Percentiles rank a stretch among this genome's conserved stretches.
Conservation (phyloP, 1,140 invertebrate genomes). For the Matsumurasca onukii region DNA sequence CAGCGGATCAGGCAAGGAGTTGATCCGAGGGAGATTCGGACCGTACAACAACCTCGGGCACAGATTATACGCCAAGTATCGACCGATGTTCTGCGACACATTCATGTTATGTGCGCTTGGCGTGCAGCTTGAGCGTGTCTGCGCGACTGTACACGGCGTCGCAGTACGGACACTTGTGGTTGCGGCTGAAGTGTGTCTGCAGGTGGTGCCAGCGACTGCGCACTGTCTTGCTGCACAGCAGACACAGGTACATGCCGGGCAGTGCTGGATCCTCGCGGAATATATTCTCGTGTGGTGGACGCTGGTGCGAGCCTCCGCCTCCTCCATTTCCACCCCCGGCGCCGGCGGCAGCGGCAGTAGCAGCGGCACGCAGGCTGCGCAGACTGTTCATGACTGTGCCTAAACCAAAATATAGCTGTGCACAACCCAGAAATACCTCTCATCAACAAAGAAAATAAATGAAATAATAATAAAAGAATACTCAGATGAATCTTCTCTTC, state of each 20-base stretch:
- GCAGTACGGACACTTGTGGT: constrained; percentile 79
- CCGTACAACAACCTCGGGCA: background rate
- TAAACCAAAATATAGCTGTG: constrained; percentile 10
- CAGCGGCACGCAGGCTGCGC: background rate
- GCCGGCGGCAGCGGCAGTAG: background rate
- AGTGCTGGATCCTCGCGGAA: constrained; percentile 38
- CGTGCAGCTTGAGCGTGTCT: constrained; percentile 56
- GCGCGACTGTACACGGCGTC: constrained; percentile 82
- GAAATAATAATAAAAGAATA: no score
- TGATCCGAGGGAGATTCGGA: background rate
- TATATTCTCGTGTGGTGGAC: constrained; percentile 31
- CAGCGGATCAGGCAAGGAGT: background rate
- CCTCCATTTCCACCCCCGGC: background rate
- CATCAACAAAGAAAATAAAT: no score
- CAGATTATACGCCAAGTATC: constrained; percentile 13
- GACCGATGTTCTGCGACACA: background rate
- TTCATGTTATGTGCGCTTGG: constrained; percentile 36
- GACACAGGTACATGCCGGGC: constrained; percentile 53
- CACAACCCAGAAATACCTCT: no score
- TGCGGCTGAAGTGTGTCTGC: constrained; percentile 76
- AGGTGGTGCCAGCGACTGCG: constrained; percentile 85
- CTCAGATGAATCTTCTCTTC: no score
- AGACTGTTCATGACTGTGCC: background rate
- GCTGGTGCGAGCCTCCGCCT: background rate
- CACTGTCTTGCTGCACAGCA: constrained; percentile 79